Evolutionary conservation across 2,888 invertebrate genomes (phyloP).

Genomic region (Euzophera pinguis): DNA sequence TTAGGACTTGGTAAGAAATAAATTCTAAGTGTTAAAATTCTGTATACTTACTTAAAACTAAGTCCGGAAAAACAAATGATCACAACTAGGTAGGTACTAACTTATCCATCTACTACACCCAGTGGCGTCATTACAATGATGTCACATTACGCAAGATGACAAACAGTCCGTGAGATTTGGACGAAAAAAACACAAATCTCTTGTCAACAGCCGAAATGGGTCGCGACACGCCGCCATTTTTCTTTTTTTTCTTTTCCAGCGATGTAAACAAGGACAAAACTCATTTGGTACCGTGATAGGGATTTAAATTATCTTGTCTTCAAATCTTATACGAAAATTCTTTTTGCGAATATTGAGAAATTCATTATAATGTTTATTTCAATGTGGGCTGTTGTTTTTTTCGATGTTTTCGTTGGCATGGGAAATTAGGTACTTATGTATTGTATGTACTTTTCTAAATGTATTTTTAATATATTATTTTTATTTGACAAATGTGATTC

Average conservation of each 20-base stretch:
- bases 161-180: slow-evolving; percentile 39
- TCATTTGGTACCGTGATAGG: slow-evolving; percentile 48
- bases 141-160: slow-evolving; percentile 39
- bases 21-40: too few relatives aligned
- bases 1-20: too few relatives aligned
- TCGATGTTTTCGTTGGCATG: slow-evolving; percentile 9
- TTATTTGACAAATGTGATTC: too few relatives aligned
- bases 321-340: slow-evolving; percentile 34
- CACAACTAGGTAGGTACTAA: too few relatives aligned
- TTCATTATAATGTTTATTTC: slow-evolving; percentile 1
- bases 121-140: slow-evolving; percentile 8
- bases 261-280: slow-evolving; percentile 46
- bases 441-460: too few relatives aligned
- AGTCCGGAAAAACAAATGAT: too few relatives aligned
- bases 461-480: too few relatives aligned
- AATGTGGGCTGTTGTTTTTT: slow-evolving; percentile 8
- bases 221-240: slow-evolving; percentile 35
- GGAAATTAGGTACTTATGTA: too few relatives aligned
- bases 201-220: slow-evolving; percentile 57
- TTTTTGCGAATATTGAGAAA: slow-evolving; percentile 11
- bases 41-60: too few relatives aligned
- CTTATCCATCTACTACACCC: not conserved
- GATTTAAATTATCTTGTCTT: slow-evolving; percentile 50
- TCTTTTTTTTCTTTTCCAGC: slow-evolving; percentile 40
- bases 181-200: slow-evolving; percentile 56